These are phyloP conservation scores for Astropecten irregularis DNA, from an alignment of 53 echinoderm and acorn worm species.

Conservation along the genomic window DNA sequence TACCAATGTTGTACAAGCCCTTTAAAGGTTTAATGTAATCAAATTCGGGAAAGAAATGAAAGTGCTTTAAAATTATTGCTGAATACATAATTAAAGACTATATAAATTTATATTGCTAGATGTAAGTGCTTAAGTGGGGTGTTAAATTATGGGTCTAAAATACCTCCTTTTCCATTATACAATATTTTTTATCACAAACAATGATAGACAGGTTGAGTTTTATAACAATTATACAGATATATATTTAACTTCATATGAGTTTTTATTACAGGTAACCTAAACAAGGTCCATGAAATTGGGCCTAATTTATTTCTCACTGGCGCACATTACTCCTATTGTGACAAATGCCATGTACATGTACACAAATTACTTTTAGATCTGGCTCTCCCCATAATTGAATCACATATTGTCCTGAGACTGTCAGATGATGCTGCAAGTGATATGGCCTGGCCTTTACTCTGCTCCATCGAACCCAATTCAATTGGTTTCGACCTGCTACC, in stretches of 20 bases:
- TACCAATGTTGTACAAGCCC: too few species aligned
- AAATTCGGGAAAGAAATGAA: too few species aligned
- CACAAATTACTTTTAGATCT: neutral
- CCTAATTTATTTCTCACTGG: neutral
- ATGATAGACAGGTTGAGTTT: too few species aligned
- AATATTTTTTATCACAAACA: neutral
- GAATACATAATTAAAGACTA: too few species aligned
- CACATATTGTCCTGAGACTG: neutral
- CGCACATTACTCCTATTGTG: neutral
- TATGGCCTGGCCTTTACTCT: neutral
- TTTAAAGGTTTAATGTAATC: too few species aligned
- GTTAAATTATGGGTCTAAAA: too few species aligned
- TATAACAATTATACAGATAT: too few species aligned
- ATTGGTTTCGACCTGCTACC: too few species aligned
- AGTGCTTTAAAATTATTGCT: too few species aligned
- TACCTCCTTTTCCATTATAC: neutral
- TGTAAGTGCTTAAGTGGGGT: neutral
- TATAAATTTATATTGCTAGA: neutral
- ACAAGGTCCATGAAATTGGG: neutral
- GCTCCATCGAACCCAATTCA: too few species aligned
- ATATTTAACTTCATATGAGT: too few species aligned
- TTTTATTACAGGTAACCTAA: too few species aligned
- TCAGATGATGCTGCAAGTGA: neutral
- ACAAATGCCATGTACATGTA: neutral
- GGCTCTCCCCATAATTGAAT: neutral